phyloP scores from a whole-genome alignment of 1,140 invertebrate species.

The Asbolus verrucosus region DNA sequence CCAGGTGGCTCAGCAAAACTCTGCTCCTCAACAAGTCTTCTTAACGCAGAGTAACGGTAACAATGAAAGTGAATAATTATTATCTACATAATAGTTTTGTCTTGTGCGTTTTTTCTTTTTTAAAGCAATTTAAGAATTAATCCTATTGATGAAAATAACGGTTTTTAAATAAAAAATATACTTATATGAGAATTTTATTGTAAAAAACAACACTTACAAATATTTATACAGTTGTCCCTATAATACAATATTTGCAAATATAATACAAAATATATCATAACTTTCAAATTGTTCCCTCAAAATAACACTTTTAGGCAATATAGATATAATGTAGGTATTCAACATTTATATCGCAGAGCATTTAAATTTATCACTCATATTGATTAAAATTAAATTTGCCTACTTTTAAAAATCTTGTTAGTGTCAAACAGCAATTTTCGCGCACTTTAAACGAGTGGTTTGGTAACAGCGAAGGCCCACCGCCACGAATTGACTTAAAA shows the following conservation, averaged over 20 bases:
- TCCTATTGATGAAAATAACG: no score
- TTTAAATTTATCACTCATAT: conserved; percentile 32
- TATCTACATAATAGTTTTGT: no score
- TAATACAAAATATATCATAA: conserved; percentile 53
- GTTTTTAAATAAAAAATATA: no score
- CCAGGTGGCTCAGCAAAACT: conserved; percentile 62
- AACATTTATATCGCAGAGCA: conserved; percentile 27
- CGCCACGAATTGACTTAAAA: no score
- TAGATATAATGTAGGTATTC: conserved; percentile 25
- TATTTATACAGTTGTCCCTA: conserved; percentile 47
- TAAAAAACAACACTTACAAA: conserved; percentile 49
- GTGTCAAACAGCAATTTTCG: conserved; percentile 9
- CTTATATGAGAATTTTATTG: conserved; percentile 16
- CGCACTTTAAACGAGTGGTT: not conserved
- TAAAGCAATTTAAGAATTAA: no score
- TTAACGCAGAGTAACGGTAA: conserved; percentile 60
- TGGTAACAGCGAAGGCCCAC: not conserved
- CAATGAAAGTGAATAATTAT: conserved; percentile 61
- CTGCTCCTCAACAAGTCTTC: conserved; percentile 60
- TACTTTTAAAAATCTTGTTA: no score
- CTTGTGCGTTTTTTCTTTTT: not conserved
- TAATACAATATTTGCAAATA: conserved; percentile 51
- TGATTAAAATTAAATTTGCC: not conserved
- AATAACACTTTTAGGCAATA: conserved; percentile 46
- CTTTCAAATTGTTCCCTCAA: conserved; percentile 52